Base-by-base conservation (phyloP, 1,140 invertebrate genomes). In the Sycobia sp. region DNA sequence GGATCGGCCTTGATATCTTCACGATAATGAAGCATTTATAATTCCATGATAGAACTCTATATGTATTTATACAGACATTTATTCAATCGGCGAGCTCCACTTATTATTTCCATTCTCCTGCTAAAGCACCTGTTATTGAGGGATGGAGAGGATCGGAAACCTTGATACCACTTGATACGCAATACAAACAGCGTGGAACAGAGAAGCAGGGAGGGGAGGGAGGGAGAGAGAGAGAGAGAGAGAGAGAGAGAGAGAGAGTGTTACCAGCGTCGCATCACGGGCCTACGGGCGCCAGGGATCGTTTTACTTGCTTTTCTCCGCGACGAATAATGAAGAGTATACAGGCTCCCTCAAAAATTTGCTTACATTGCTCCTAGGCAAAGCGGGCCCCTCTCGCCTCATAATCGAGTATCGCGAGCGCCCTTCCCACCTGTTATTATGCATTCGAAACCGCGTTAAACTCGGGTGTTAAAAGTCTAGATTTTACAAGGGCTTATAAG, bases 321-420 rank as follows among this genome's bases (percentile, higher is more conserved):
- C 14, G 0, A n/a, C n/a, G n/a, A n/a, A n/a, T n/a, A n/a, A n/a
- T n/a, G n/a, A n/a, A n/a, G n/a, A n/a, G n/a, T n/a, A n/a, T n/a
- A n/a, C 18, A 32, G 49, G 59, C 63, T 55, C 62, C 46, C 56
- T 16, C 13, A 55, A 64, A n/a, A n/a, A 59, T 62, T 62, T 61
- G 46, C 59, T 62, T 67, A 58, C 61, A 65, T 34, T 55, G 62
- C 59, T 14, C 41, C 43, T 61, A 39, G 27, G 14, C 25, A 18
- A 44, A 47, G 22, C 25, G 55, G 61, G 18, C 34, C 55, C 50
- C 22, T 36, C 18, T 46, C 18, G 43, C n/a, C 39, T 57, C 3
- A 16, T 27, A 14, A 18, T n/a, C 8, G 29, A 2, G 9, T 23
- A 56, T 32, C 27, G 27, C 16, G 23, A 29, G 18, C 27, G 46